These are phyloP conservation scores for Megalopta genalis DNA, from an alignment of 1,140 invertebrate genomes.

Conservation along the genomic window DNA sequence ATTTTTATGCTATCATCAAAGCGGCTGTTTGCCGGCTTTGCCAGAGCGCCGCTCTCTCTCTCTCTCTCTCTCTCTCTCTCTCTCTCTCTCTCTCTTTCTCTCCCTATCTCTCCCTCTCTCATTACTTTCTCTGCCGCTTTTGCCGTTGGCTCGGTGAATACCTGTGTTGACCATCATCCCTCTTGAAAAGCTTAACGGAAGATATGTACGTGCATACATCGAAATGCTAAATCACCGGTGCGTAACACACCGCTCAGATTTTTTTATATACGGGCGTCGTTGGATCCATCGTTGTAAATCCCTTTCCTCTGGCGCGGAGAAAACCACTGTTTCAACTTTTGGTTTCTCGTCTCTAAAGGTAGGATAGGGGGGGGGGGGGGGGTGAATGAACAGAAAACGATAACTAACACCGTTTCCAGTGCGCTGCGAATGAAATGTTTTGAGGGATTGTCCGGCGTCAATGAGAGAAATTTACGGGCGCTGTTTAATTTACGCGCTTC, in stretches of 20 bases:
- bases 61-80: too few species aligned
- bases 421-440: background rate
- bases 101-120: too few species aligned
- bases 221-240: background rate
- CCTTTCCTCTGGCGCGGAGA: background rate
- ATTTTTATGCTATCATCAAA: constrained; percentile 53
- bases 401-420: background rate
- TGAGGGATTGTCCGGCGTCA: constrained; percentile 5
- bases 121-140: too few species aligned
- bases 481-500: constrained; percentile 14
- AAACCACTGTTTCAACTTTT: background rate
- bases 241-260: background rate
- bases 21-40: background rate
- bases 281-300: background rate
- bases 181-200: background rate
- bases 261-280: background rate
- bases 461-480: background rate
- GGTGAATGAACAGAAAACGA: too few species aligned
- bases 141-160: background rate
- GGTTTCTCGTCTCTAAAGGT: background rate
- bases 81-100: too few species aligned
- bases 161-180: background rate
- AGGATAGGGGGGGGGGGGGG: too few species aligned
- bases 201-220: background rate
- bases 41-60: too few species aligned